These are phyloP conservation scores for Chrysomallon squamiferum DNA, from an alignment of 1,140 invertebrate species.

Conservation along the genomic window DNA sequence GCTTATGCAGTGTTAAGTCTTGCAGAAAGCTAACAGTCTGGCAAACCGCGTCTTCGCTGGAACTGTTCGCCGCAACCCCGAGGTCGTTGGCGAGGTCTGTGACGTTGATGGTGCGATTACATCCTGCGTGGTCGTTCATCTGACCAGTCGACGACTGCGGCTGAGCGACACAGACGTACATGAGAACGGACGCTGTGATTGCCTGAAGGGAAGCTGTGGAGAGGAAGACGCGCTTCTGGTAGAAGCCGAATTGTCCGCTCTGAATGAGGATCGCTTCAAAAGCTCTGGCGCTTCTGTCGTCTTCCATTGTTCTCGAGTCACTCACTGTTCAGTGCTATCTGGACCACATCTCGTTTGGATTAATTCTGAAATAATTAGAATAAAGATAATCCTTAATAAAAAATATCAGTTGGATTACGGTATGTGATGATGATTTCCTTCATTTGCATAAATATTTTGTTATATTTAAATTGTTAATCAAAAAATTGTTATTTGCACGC, in stretches of 20 bases:
- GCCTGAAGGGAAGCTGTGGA: slow-evolving; percentile 26
- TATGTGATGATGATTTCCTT: too few relatives aligned
- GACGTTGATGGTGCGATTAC: background rate
- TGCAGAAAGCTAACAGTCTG: too few relatives aligned
- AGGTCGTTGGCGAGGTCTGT: background rate
- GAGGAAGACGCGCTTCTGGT: slow-evolving; percentile 36
- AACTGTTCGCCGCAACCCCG: background rate
- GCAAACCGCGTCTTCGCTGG: background rate
- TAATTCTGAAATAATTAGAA: too few relatives aligned
- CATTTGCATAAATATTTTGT: too few relatives aligned
- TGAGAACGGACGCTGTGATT: slow-evolving; percentile 21
- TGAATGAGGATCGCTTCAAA: slow-evolving; percentile 32
- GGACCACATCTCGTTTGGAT: too few relatives aligned
- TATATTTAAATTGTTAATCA: too few relatives aligned
- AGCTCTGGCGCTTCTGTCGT: slow-evolving; percentile 29
- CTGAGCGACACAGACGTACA: slow-evolving; percentile 19
- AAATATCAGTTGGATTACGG: too few relatives aligned
- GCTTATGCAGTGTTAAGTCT: background rate
- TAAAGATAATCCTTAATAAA: too few relatives aligned
- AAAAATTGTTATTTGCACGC: too few relatives aligned
- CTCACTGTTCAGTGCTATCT: too few relatives aligned
- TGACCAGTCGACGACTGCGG: slow-evolving; percentile 7
- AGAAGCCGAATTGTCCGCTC: slow-evolving; percentile 37
- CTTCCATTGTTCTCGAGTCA: slow-evolving; percentile 18
- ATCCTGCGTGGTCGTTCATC: background rate